phyloP scores from a whole-genome alignment of 1,140 invertebrate genomes.

The Ceratina japonica region DNA sequence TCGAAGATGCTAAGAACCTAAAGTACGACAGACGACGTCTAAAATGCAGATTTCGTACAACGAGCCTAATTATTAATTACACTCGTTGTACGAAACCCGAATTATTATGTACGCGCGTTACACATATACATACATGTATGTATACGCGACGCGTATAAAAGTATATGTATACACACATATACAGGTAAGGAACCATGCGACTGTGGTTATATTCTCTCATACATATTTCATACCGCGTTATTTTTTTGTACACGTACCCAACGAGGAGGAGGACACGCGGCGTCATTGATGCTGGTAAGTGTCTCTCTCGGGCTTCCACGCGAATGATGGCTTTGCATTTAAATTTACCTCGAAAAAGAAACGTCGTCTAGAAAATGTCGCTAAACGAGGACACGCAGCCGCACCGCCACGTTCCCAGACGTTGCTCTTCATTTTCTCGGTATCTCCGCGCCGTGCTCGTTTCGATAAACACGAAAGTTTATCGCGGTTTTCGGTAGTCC shows the following conservation, averaged over 20 bases:
- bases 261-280: constrained; percentile 35
- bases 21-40: neutral
- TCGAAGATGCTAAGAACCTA: neutral
- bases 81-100: no score
- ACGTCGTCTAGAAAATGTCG: constrained; percentile 15
- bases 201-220: constrained; percentile 24
- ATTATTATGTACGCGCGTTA: neutral
- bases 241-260: constrained; percentile 40
- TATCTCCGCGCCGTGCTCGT: neutral
- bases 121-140: constrained; percentile 21
- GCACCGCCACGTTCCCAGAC: neutral
- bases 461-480: neutral
- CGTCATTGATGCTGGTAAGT: constrained; percentile 55
- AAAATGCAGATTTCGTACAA: no score
- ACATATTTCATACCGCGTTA: constrained; percentile 44
- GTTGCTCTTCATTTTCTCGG: neutral
- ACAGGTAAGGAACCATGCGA: neutral
- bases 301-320: constrained; percentile 34
- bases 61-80: no score
- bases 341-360: constrained; percentile 40
- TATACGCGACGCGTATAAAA: neutral
- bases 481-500: no score
- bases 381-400: constrained; percentile 16
- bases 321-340: constrained; percentile 37
- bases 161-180: constrained; percentile 18